Evolutionary conservation across 1,140 invertebrate genomes (phyloP), one percentile per base, ranked within the genome.

Genomic region (Drosophila subpulchrella): DNA sequence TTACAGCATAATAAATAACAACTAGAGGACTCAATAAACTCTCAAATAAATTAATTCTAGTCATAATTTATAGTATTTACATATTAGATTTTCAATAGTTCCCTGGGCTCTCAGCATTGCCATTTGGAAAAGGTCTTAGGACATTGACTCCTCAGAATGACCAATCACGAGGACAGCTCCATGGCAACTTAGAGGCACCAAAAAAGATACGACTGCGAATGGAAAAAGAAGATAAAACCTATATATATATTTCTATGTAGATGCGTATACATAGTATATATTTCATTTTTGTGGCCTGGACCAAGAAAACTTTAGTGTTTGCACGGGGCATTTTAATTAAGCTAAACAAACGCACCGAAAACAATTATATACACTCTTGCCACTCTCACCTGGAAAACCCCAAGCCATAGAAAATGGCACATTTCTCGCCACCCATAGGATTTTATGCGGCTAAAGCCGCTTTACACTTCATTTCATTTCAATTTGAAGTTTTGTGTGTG

Each of bases 391-490:
- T 30, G 42, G 17, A 12, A 51, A 2, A 1, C n/a, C 13, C 13
- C 24, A 10, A 0, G 20, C 44, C 44, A 24, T 1, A 47, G 4
- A 30, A 13, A 34, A 17, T 15, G 2, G 15, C n/a, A 12, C 15
- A 27, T 12, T 32, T 12, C n/a, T 20, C 38, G 30, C 46, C 53
- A 27, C 27, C 27, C 27, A 5, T 4, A 6, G 48, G 27, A 15
- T 34, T 56, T 51, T 59, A 38, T 48, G 55, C 39, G 60, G 17
- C 20, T 50, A 62, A 61, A 63, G 73, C 53, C 54, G 79, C 71
- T 73, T 82, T 62, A 86, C 79, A 76, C 83, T 88, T 82, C 71
- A 83, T 83, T 83, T 83, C 75, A 83, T 88, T 83, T 88, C 55
- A 75, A 85, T 78, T 86, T 75, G 48, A 75, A 66, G 74, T 86